Evolutionary conservation across 2,888 invertebrate genomes (phyloP).

Genomic region (Euzetes globulus): DNA sequence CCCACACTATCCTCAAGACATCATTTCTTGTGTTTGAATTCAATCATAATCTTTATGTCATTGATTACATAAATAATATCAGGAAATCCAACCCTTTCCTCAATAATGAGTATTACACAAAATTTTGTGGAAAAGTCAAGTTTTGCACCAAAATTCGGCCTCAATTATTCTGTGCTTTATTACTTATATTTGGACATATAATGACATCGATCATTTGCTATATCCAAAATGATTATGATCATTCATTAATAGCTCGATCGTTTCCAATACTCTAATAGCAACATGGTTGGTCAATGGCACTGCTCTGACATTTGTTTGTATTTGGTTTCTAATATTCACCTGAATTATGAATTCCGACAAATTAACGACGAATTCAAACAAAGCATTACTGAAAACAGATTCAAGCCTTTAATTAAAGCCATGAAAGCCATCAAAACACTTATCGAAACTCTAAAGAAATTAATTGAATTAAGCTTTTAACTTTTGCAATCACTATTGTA

Average conservation of each 20-base stretch:
- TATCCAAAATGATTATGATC: not conserved
- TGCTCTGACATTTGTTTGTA: not conserved
- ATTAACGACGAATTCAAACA: not conserved
- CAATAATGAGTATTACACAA: not conserved
- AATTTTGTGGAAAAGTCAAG: not conserved
- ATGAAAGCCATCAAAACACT: not conserved
- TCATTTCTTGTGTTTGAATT: not conserved
- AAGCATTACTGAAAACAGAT: not conserved
- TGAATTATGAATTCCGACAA: constrained; percentile 10
- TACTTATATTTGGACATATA: not conserved
- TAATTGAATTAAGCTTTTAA: too few species aligned
- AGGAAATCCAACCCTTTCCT: not conserved
- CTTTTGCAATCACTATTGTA: too few species aligned
- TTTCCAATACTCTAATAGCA: not conserved
- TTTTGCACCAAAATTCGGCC: not conserved
- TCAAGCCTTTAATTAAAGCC: not conserved
- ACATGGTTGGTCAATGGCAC: not conserved
- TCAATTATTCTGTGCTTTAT: not conserved
- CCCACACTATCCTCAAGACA: not conserved
- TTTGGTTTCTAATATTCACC: not conserved
- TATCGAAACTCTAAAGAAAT: not conserved
- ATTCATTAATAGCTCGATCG: not conserved
- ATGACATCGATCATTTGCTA: not conserved
- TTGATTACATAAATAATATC: not conserved
- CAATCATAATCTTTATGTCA: not conserved